Evolutionary conservation across 2,113 vertebrate species (phyloP).

Genomic region (Marmota flaviventris): DNA sequence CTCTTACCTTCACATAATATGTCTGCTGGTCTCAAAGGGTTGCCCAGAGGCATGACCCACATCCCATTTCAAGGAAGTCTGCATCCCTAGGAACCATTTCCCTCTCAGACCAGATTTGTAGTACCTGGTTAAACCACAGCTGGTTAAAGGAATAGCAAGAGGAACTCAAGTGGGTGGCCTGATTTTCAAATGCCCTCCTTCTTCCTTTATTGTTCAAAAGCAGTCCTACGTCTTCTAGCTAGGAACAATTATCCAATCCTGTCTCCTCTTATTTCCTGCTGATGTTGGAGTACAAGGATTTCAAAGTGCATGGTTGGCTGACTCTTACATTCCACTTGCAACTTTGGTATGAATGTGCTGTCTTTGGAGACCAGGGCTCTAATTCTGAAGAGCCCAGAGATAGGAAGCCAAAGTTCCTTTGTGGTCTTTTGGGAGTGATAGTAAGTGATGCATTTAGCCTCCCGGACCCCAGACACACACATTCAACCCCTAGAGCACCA

Average conservation of each 20-base stretch:
- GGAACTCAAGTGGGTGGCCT: not conserved
- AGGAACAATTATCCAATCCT: not conserved
- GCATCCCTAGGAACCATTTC: not conserved
- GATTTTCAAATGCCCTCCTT: not conserved
- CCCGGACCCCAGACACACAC: not conserved
- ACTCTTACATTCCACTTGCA: not conserved
- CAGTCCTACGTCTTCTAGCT: not conserved
- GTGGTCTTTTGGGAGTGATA: not conserved
- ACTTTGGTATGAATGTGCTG: fast-evolving
- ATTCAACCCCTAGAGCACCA: not conserved
- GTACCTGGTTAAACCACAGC: not conserved
- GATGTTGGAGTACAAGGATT: not conserved
- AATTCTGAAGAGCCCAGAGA: not conserved
- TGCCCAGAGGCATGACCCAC: not conserved
- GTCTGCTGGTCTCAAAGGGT: not conserved
- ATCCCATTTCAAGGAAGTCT: not conserved
- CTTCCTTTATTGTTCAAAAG: fast-evolving
- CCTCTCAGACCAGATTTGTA: not conserved
- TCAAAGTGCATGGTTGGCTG: not conserved
- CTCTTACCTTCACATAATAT: not conserved
- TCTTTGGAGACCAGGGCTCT: not conserved
- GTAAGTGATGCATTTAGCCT: not conserved
- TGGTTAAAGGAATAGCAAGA: not conserved
- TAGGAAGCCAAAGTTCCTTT: not conserved
- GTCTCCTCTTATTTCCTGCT: not conserved